These are phyloP conservation scores for Heterodera carotae DNA, from an alignment of 1,140 invertebrate genomes.

Conservation along the genomic window DNA sequence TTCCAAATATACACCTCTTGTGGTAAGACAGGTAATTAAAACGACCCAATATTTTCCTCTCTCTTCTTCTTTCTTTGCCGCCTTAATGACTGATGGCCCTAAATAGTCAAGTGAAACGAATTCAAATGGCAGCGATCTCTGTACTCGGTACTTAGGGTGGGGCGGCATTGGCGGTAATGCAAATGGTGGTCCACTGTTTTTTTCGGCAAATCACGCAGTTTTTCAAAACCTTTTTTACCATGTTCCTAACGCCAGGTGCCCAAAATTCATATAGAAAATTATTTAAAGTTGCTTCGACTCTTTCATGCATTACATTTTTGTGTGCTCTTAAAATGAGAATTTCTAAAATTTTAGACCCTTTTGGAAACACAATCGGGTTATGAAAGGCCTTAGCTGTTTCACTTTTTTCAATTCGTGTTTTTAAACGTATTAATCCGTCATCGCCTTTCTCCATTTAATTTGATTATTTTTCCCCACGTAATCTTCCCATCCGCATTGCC, in stretches of 20 bases:
- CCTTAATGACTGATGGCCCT: conserved; percentile 1
- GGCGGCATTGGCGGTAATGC: conserved; percentile 17
- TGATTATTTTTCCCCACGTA: neutral
- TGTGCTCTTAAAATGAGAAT: too few species aligned
- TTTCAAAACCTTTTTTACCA: conserved; percentile 1
- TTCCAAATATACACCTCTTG: conserved; percentile 68
- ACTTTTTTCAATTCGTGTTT: neutral
- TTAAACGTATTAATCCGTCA: conserved; percentile 6
- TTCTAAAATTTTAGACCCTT: neutral
- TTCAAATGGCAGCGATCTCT: neutral
- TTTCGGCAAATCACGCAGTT: conserved; percentile 9
- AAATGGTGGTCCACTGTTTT: neutral
- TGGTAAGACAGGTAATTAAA: conserved; percentile 66
- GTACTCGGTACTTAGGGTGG: conserved; percentile 9
- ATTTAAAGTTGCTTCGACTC: neutral
- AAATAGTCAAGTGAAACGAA: conserved; percentile 24
- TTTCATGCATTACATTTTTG: neutral
- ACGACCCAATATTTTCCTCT: conserved; percentile 62
- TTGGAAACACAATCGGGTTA: conserved; percentile 7
- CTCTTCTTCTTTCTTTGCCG: neutral
- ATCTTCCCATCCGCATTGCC: neutral
- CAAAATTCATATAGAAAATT: conserved; percentile 26
- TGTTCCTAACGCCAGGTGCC: conserved; percentile 7
- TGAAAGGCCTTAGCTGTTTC: neutral
- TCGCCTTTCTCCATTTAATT: neutral